Percentiles rank a stretch among this genome's conserved stretches.
Conservation (phyloP, 1,140 invertebrate genomes). For the Tachypleus tridentatus region DNA sequence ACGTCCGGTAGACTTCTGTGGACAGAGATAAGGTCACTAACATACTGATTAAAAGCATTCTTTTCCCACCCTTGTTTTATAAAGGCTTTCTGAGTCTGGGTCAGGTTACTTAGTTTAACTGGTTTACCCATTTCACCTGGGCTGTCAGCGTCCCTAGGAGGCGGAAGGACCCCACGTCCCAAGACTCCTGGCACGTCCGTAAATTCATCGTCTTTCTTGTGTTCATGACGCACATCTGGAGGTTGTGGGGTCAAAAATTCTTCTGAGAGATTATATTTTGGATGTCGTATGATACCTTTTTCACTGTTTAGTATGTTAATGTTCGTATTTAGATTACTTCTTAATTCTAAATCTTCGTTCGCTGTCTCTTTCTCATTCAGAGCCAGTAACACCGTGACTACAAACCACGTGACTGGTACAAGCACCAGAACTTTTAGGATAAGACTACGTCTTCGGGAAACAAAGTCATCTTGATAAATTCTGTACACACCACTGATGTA, state of each 20-base stretch:
- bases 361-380: not conserved
- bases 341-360: no score
- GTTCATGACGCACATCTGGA: not conserved
- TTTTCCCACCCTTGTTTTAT: conserved; percentile 92
- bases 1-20: conserved; percentile 84
- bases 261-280: not conserved
- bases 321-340: no score
- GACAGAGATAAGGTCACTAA: conserved; percentile 94
- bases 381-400: conserved; percentile 19
- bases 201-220: conserved; percentile 2
- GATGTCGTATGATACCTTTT: no score
- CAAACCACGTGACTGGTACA: conserved; percentile 21
- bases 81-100: conserved; percentile 65
- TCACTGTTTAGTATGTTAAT: not conserved
- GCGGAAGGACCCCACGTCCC: conserved; percentile 9
- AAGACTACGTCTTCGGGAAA: conserved; percentile 18
- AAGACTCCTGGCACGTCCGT: conserved; percentile 5
- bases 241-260: not conserved
- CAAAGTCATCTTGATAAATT: no score
- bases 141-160: conserved; percentile 37
- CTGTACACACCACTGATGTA: no score
- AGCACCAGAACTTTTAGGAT: conserved; percentile 23
- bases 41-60: conserved; percentile 98
- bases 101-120: conserved; percentile 60
- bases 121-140: conserved; percentile 68